Base-by-base conservation (phyloP, 1,140 invertebrate genomes). In the Leptopilina clavipes region DNA sequence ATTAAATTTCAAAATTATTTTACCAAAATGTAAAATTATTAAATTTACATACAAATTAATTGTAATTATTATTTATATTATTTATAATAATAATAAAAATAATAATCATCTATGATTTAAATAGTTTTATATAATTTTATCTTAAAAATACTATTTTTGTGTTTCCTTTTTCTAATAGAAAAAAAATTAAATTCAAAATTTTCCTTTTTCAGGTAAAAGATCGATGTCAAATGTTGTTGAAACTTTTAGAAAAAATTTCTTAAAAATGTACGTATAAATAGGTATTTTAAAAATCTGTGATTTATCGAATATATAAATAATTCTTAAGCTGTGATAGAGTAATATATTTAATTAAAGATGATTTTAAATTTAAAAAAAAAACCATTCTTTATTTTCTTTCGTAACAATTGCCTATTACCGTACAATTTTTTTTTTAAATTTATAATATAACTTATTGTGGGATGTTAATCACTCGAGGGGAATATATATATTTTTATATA, bases 241-340 rank as follows among this genome's bases (percentile, higher is more conserved):
- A 84, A 6, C 79, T 90, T 48, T 76, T 90, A 22, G 81, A 89
- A 71, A 88, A 87, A 79, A 86, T 90, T 82, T 77, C 84, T 59
- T 90, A 81, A 83, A 43, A 72, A n/a, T 71, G 71, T 40, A 31
- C 6, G 1, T 31, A 31, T 31, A 31, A 31, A 31, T 31, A 31
- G 25, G 5, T 31, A 31, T 5, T 31, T 31, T 31, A 5, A 31
- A 31, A 31, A 31, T 52, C 22, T 52, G 25, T 52, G 17, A 73
- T 19, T 54, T 75, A 79, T 81, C 12, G 74, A 81, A 72, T 48
- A 1, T n/a, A n/a, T 44, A 44, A 44, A 7, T 44, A 44, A 5
- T 48, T 48, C 0, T 48, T 1, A 48, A 48, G 12, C 45, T 48
- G 45, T 48, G 45, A 48, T 48, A 48, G 12, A 31, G 1, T 3